These are phyloP conservation scores for Poeciliopsis infans DNA, from an alignment of 2,797 vertebrate species.

Conservation along the genomic window DNA sequence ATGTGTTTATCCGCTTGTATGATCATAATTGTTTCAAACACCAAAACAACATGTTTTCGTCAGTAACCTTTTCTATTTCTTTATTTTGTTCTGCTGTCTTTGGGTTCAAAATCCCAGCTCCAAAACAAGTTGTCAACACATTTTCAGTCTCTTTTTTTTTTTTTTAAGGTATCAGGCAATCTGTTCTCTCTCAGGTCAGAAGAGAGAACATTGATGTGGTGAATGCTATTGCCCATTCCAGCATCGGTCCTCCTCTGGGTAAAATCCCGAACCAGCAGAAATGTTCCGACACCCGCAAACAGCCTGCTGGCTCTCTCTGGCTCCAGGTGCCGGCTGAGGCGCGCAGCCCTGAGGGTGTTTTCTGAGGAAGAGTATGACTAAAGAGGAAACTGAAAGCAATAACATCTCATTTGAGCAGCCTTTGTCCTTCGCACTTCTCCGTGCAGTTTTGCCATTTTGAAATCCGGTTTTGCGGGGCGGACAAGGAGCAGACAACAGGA, in stretches of 20 bases:
- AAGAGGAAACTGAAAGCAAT: constrained; percentile 23
- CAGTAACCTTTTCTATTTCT: not conserved
- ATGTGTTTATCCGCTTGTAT: not conserved
- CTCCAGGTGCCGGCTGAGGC: constrained; percentile 29
- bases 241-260: constrained; percentile 63
- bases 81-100: not conserved
- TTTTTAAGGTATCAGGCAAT: not conserved
- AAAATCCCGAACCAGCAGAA: constrained; percentile 55
- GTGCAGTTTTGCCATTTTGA: constrained; percentile 20
- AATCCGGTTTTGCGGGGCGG: constrained; percentile 25
- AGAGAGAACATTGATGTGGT: constrained; percentile 59
- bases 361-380: constrained; percentile 27
- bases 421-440: constrained; percentile 22
- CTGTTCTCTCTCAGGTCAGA: constrained; percentile 38
- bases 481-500: constrained; percentile 13
- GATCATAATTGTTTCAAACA: not conserved
- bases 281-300: constrained; percentile 53
- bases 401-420: constrained; percentile 23
- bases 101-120: not conserved
- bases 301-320: constrained; percentile 50
- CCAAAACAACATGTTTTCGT: not conserved
- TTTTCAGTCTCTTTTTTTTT: not conserved
- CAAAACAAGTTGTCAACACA: not conserved
- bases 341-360: constrained; percentile 19
- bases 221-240: constrained; percentile 62